Percentiles rank a stretch among this genome's conserved stretches.
Conservation (phyloP, 1,140 invertebrate genomes). For the Gryllus bimaculatus region DNA sequence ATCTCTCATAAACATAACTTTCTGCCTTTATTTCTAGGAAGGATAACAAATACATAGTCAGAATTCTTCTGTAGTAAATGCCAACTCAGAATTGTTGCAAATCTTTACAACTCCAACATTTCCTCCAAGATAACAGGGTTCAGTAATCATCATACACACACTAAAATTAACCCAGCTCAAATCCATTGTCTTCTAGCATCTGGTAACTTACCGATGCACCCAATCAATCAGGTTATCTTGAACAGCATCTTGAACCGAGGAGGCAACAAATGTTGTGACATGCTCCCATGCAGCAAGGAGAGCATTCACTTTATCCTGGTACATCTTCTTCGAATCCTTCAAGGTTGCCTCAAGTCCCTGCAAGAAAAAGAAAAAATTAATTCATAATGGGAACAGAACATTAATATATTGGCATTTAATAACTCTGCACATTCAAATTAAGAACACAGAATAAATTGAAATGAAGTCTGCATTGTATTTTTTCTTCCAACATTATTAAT, state of each 20-base stretch:
- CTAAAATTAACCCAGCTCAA: neutral
- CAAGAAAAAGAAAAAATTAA: neutral
- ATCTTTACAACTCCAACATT: no score
- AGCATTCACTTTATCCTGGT: conserved; percentile 45
- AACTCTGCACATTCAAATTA: no score
- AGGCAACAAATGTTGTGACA: conserved; percentile 41
- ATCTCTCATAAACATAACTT: no score
- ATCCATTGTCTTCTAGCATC: neutral
- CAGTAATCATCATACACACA: neutral
- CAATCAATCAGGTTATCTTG: conserved; percentile 43
- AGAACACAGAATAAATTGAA: no score
- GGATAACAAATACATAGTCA: no score
- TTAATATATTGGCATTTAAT: no score
- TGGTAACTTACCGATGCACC: conserved; percentile 38
- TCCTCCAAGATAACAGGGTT: no score
- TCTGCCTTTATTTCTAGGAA: no score
- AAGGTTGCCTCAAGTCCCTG: conserved; percentile 43
- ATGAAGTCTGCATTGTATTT: no score
- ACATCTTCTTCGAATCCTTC: conserved; percentile 44
- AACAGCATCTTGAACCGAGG: conserved; percentile 36
- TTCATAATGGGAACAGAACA: neutral
- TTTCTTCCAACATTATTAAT: no score
- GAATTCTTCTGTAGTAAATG: no score
- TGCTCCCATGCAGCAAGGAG: conserved; percentile 46
- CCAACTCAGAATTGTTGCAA: no score